These are phyloP conservation scores for Synanthedon tipuliformis DNA, from an alignment of 2,888 invertebrate genomes.

Conservation along the genomic window DNA sequence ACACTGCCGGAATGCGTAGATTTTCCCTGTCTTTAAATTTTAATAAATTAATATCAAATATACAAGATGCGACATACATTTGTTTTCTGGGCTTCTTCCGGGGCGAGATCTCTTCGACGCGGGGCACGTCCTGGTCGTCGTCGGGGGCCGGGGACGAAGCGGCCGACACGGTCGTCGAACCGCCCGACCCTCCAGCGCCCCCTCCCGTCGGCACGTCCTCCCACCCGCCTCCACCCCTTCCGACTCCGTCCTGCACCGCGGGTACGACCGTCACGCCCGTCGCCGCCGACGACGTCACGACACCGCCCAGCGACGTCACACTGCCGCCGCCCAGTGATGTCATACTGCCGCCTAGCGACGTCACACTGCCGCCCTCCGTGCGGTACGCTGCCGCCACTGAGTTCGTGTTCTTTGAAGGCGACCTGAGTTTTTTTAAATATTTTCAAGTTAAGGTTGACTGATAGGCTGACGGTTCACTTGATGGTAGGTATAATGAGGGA, in stretches of 20 bases:
- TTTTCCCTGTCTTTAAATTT: not conserved
- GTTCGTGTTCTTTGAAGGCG: constrained; percentile 13
- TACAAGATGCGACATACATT: constrained; percentile 71
- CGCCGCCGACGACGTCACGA: constrained; percentile 65
- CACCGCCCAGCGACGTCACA: not conserved
- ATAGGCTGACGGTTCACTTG: too few relatives aligned
- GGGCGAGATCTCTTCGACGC: constrained; percentile 64
- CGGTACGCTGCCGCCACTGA: constrained; percentile 3
- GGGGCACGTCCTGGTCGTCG: constrained; percentile 51
- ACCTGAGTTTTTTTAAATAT: constrained; percentile 6
- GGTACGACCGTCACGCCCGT: constrained; percentile 2
- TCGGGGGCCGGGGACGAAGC: constrained; percentile 83
- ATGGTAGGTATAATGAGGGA: too few relatives aligned
- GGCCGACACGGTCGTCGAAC: constrained; percentile 89
- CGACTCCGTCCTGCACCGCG: constrained; percentile 7
- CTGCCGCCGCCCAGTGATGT: not conserved
- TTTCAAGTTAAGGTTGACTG: too few relatives aligned
- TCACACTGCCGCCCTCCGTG: not conserved
- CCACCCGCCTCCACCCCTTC: constrained; percentile 26
- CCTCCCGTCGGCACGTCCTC: constrained; percentile 28
- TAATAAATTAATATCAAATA: not conserved
- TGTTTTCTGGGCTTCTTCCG: constrained; percentile 94
- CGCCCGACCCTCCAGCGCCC: constrained; percentile 46
- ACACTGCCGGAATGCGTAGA: too few relatives aligned
- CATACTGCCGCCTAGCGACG: not conserved